These are phyloP conservation scores for Brachylomia viminalis DNA, from an alignment of 2,888 invertebrate genomes.

Conservation along the genomic window DNA sequence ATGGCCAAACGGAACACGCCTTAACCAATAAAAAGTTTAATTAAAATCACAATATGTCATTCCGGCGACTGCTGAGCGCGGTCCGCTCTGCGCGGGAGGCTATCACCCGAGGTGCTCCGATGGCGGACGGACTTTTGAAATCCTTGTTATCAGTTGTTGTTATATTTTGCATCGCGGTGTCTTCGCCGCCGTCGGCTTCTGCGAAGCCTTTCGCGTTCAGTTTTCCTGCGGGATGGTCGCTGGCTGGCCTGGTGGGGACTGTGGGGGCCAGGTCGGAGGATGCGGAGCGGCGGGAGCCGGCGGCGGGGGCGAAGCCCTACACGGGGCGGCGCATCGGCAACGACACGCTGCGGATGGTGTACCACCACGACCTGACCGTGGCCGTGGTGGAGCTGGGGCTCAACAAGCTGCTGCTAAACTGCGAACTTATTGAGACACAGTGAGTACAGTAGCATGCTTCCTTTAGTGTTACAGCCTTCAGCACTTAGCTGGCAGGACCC, in stretches of 20 bases:
- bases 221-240: conserved; percentile 87
- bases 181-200: conserved; percentile 85
- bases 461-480: neutral
- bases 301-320: conserved; percentile 90
- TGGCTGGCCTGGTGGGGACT: conserved; percentile 85
- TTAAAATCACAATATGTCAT: conserved; percentile 77
- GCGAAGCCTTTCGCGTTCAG: conserved; percentile 88
- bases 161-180: conserved; percentile 86
- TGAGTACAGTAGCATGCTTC: conserved; percentile 89
- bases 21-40: conserved; percentile 58
- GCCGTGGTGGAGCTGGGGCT: conserved; percentile 95
- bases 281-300: conserved; percentile 78
- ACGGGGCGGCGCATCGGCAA: conserved; percentile 92
- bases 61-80: conserved; percentile 84
- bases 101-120: conserved; percentile 81
- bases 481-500: neutral
- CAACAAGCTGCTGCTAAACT: conserved; percentile 93
- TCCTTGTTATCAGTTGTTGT: conserved; percentile 84
- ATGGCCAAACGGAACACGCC: conserved; percentile 68
- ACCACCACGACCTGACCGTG: conserved; percentile 95
- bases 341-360: conserved; percentile 93
- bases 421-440: conserved; percentile 96
- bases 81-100: conserved; percentile 85
- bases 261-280: conserved; percentile 82
- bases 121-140: conserved; percentile 85